Percentiles rank a stretch among this genome's conserved stretches.
Conservation (phyloP, 30 jellyfish, hydroid and myxozoan species). For the Aurelia sp. region DNA sequence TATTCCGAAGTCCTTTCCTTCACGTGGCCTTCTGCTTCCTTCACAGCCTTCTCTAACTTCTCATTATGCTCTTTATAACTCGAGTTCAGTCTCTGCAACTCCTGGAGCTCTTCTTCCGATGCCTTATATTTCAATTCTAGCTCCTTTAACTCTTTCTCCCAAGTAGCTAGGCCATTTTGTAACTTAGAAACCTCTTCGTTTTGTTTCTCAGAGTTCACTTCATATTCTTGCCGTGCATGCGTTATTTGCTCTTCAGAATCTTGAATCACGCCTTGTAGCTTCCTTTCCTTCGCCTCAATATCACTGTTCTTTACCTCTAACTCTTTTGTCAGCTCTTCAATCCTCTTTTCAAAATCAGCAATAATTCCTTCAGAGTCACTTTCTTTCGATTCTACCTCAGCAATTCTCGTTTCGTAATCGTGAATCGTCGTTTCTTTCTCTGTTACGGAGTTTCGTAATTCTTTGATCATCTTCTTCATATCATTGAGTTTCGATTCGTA, state of each 20-base stretch:
- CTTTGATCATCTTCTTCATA: conserved; percentile 90
- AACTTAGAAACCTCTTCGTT: conserved; percentile 63
- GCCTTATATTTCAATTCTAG: conserved; percentile 46
- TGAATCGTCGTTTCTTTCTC: conserved; percentile 79
- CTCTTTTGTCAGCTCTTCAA: conserved; percentile 59
- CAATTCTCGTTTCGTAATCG: conserved; percentile 24
- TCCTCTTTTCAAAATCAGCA: conserved; percentile 47
- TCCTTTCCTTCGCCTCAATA: conserved; percentile 48
- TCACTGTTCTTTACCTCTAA: conserved; percentile 41
- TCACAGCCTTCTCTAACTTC: conserved; percentile 39
- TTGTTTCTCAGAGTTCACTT: conserved; percentile 26
- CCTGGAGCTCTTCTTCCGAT: conserved; percentile 55
- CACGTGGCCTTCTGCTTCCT: conserved; percentile 29
- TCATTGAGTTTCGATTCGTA: conserved; percentile 82
- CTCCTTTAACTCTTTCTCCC: conserved; percentile 70
- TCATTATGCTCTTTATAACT: conserved; percentile 51
- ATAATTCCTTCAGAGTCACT: conserved; percentile 58
- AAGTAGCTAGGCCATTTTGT: conserved; percentile 49
- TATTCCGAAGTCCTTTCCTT: conserved; percentile 19
- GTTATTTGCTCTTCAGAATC: conserved; percentile 41
- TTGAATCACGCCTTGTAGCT: conserved; percentile 36
- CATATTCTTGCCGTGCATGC: conserved; percentile 27
- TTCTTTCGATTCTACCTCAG: conserved; percentile 57
- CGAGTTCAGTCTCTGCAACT: conserved; percentile 48
- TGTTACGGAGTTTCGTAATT: conserved; percentile 66